Conservation (phyloP, 2,888 invertebrate species). For the Neria commutata region DNA sequence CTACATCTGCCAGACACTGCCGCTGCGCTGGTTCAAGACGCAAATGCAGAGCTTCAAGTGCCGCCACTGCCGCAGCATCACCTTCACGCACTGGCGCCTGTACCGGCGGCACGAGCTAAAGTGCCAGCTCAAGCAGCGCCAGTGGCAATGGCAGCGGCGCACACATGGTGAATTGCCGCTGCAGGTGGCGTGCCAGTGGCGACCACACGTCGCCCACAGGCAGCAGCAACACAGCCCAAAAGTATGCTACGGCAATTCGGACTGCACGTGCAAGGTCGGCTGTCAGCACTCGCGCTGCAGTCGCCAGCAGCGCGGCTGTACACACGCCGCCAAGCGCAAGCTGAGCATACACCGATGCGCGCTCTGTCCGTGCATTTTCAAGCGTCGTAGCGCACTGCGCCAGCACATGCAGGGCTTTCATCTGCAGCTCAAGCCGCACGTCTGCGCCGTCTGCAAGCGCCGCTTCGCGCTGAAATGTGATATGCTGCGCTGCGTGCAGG, state of each 20-base stretch:
- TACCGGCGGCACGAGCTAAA: conserved; percentile 49
- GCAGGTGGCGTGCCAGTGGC: too few relatives aligned
- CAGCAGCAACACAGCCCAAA: background rate
- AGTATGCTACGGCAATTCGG: background rate
- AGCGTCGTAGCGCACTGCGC: conserved; percentile 56
- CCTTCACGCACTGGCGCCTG: conserved; percentile 53
- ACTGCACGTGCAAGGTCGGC: conserved; percentile 28
- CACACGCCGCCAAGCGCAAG: conserved; percentile 53
- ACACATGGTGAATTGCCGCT: too few relatives aligned
- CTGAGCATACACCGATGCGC: conserved; percentile 48
- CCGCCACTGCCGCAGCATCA: conserved; percentile 45
- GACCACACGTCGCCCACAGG: conserved; percentile 18
- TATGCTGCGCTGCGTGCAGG: conserved; percentile 59
- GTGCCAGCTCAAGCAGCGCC: conserved; percentile 32
- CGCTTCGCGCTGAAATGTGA: conserved; percentile 59
- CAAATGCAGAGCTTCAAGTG: conserved; percentile 46
- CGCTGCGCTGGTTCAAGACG: conserved; percentile 38
- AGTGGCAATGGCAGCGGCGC: conserved; percentile 5
- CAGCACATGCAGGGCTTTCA: conserved; percentile 60
- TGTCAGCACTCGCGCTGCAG: too few relatives aligned
- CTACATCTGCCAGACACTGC: conserved; percentile 51
- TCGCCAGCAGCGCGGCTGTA: conserved; percentile 57
- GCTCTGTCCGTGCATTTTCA: conserved; percentile 56
- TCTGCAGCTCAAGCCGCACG: conserved; percentile 57
- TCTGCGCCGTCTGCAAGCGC: conserved; percentile 56